Conservation (phyloP, 2,797 vertebrate species). For the Phataginus tricuspis region DNA sequence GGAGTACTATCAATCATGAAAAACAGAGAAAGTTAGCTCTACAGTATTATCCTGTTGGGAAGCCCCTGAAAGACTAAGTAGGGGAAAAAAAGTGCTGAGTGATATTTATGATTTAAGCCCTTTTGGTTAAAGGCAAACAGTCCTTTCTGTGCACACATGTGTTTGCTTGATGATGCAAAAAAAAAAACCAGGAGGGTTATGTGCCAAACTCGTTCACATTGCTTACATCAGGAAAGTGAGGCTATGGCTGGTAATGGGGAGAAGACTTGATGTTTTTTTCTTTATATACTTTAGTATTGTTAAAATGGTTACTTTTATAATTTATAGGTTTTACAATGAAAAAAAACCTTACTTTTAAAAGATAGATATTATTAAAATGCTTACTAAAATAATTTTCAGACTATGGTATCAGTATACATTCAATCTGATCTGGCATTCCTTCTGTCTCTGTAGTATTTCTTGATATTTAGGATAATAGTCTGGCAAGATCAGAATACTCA, state of each 20-base stretch:
- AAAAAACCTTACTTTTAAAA: constrained; percentile 32
- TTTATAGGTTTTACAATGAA: not conserved
- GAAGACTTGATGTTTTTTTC: not conserved
- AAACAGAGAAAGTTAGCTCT: not conserved
- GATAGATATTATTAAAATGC: not conserved
- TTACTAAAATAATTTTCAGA: constrained; percentile 45
- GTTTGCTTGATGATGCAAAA: not conserved
- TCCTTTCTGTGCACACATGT: not conserved
- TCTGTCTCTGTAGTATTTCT: not conserved
- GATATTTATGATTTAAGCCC: not conserved
- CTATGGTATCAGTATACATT: not conserved
- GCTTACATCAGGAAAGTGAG: not conserved
- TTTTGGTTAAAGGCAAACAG: not conserved
- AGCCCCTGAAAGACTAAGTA: not conserved
- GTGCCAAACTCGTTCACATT: not conserved
- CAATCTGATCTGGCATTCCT: not conserved
- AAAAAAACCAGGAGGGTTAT: not conserved
- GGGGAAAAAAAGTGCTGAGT: not conserved
- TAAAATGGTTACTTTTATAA: constrained; percentile 42
- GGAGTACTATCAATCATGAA: not conserved
- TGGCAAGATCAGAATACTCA: constrained; percentile 39
- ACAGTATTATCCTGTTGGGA: not conserved
- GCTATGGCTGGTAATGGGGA: not conserved
- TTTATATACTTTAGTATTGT: not conserved
- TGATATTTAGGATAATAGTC: not conserved